These are phyloP conservation scores for Rhopilema esculentum DNA, from an alignment of 30 jellyfish, hydroid and myxozoan genomes.

Conservation along the genomic window DNA sequence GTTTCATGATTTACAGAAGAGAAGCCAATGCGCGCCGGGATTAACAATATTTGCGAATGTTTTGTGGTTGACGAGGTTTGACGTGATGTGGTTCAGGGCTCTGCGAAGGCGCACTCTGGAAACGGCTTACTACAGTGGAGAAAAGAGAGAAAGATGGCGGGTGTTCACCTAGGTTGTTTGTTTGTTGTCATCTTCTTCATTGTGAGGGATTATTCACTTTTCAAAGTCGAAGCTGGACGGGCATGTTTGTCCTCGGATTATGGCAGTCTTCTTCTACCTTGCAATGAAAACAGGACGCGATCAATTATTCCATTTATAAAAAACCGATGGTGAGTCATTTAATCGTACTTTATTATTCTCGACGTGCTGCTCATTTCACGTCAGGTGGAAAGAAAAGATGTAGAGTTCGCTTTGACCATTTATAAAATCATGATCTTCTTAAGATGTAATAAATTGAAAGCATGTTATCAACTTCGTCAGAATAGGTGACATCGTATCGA, in stretches of 20 bases:
- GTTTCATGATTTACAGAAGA: no score
- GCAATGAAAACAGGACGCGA: constrained; percentile 61
- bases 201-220: neutral
- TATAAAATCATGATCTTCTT: neutral
- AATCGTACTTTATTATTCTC: neutral
- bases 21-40: no score
- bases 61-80: neutral
- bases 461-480: neutral
- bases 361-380: neutral
- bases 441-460: neutral
- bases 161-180: neutral
- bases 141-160: constrained; percentile 33
- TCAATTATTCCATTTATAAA: constrained; percentile 63
- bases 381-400: neutral
- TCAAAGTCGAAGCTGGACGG: neutral
- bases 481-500: neutral
- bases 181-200: neutral
- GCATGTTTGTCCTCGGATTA: constrained; percentile 39
- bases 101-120: neutral
- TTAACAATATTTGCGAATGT: no score
- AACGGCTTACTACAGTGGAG: neutral
- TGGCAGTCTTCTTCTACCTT: constrained; percentile 49
- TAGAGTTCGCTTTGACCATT: neutral
- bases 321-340: constrained; percentile 51
- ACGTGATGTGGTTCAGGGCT: neutral